These are phyloP conservation scores for Poeciliopsis paucimaculata DNA, from an alignment of 2,797 vertebrate species.

Conservation along the genomic window DNA sequence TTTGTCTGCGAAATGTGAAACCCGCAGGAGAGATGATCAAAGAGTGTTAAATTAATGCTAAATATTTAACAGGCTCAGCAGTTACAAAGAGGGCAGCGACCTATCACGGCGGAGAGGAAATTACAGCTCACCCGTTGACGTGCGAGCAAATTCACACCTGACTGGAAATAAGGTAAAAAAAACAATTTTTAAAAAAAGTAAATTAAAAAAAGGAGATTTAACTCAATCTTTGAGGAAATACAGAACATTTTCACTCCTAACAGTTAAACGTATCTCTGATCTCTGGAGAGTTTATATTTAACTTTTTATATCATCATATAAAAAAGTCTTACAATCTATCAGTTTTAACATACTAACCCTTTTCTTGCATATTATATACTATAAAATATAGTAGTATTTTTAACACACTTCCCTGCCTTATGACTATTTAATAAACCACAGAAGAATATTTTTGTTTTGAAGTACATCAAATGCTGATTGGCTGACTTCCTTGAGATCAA, in stretches of 20 bases:
- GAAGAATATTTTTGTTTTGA: not conserved
- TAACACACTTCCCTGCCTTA: not conserved
- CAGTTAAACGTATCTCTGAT: not conserved
- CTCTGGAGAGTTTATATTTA: not conserved
- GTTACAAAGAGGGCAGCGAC: slow-evolving; percentile 67
- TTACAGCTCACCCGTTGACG: slow-evolving; percentile 59
- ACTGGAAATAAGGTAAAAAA: slow-evolving; percentile 13
- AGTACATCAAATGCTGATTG: not conserved
- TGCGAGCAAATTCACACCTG: slow-evolving; percentile 29
- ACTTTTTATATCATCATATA: not conserved
- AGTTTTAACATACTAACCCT: not conserved
- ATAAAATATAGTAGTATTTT: not conserved
- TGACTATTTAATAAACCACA: not conserved
- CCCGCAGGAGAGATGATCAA: not conserved
- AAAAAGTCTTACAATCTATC: not conserved
- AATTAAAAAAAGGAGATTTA: not conserved
- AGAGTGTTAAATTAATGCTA: slow-evolving; percentile 72
- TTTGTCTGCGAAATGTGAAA: not conserved
- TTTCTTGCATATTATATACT: not conserved
- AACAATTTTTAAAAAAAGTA: no score
- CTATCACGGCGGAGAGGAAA: slow-evolving; percentile 62
- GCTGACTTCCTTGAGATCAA: not conserved
- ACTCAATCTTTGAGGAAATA: not conserved
- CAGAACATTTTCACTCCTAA: not conserved
- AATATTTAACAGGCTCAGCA: slow-evolving; percentile 81